phyloP scores from a whole-genome alignment of 2,888 invertebrate genomes.

The Rhagophthalmus giganteus region DNA sequence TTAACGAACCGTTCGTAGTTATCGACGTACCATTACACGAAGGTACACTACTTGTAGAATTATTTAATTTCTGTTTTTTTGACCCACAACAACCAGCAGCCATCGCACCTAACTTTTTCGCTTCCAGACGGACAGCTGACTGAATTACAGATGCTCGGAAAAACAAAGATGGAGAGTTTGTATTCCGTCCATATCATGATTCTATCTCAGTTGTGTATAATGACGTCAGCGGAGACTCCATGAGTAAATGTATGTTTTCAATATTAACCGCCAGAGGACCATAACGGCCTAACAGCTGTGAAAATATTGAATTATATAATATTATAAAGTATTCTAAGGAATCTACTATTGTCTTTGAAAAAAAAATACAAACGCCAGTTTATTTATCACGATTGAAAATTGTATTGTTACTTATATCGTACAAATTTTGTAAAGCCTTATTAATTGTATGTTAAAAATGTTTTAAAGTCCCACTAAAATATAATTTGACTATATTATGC shows the following conservation, averaged over 20 bases:
- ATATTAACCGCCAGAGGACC: not conserved
- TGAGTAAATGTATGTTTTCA: not conserved
- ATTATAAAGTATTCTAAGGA: too few species aligned
- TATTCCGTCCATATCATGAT: too few species aligned
- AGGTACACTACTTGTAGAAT: conserved; percentile 52
- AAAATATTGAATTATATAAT: not conserved
- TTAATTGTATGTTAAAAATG: too few species aligned
- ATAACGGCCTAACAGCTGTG: not conserved
- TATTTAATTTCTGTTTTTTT: conserved; percentile 89
- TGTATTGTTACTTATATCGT: too few species aligned
- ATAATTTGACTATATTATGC: too few species aligned
- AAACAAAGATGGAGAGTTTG: conserved; percentile 17
- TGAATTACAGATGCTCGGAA: conserved; percentile 36
- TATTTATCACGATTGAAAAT: too few species aligned
- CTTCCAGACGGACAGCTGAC: conserved; percentile 43
- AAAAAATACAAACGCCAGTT: too few species aligned
- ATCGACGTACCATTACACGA: conserved; percentile 49
- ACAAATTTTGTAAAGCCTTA: too few species aligned
- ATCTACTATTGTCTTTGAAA: too few species aligned
- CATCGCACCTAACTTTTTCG: conserved; percentile 58
- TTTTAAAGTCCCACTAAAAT: too few species aligned
- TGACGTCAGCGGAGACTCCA: conserved; percentile 11
- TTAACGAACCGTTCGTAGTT: conserved; percentile 53
- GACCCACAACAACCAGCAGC: conserved; percentile 90
- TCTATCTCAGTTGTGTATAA: conserved; percentile 16